Evolutionary conservation across 1,140 invertebrate species (phyloP).

Genomic region (Drosophila kepulauana): DNA sequence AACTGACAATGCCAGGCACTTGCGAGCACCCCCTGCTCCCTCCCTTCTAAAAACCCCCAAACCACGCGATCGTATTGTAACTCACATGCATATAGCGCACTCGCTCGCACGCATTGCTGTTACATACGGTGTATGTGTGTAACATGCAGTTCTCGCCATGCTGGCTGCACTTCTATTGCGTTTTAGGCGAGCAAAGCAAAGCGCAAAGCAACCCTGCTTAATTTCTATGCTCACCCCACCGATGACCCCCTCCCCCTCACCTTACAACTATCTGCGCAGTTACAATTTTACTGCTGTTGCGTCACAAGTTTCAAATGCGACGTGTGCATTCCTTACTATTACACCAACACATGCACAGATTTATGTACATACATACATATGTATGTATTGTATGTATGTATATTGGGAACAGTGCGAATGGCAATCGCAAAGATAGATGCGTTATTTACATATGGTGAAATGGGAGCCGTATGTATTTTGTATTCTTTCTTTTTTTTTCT

Average conservation of each 20-base stretch:
- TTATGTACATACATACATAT: neutral
- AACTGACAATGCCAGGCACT: slow-evolving; percentile 66
- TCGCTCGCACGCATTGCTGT: slow-evolving; percentile 52
- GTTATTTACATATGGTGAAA: slow-evolving; percentile 49
- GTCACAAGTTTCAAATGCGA: slow-evolving; percentile 55
- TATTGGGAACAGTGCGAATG: slow-evolving; percentile 26
- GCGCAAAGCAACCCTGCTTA: slow-evolving; percentile 63
- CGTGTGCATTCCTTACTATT: slow-evolving; percentile 23
- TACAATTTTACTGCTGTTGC: slow-evolving; percentile 76
- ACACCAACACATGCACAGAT: neutral
- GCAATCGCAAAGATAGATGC: slow-evolving; percentile 20
- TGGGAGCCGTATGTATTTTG: slow-evolving; percentile 41
- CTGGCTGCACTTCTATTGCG: slow-evolving; percentile 77
- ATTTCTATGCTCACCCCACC: slow-evolving; percentile 48
- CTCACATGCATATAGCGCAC: slow-evolving; percentile 33
- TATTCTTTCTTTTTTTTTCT: slow-evolving; percentile 16
- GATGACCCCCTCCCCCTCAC: slow-evolving; percentile 16
- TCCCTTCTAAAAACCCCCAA: neutral
- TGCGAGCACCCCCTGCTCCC: slow-evolving; percentile 26
- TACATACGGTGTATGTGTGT: slow-evolving; percentile 12
- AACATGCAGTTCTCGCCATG: slow-evolving; percentile 43
- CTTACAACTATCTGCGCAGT: slow-evolving; percentile 69
- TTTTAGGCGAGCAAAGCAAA: slow-evolving; percentile 58
- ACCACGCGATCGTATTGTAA: slow-evolving; percentile 28
- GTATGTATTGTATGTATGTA: neutral